Evolutionary conservation across 1,140 invertebrate genomes (phyloP).

Genomic region (Pachyrhynchus sulphureomaculatus): DNA sequence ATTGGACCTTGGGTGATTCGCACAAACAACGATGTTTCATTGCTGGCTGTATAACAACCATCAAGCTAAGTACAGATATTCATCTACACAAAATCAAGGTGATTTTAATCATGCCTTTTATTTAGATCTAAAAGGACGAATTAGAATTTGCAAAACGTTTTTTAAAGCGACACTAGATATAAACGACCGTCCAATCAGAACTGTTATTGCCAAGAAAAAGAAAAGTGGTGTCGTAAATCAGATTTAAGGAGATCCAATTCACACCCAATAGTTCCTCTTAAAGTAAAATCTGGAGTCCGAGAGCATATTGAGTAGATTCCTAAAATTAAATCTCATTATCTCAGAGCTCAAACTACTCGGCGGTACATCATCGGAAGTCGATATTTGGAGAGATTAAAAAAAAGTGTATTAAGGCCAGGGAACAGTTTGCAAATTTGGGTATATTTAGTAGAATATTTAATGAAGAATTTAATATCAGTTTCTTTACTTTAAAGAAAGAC

Average conservation of each 20-base stretch:
- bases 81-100: neutral
- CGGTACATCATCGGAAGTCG: too few species aligned
- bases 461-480: constrained; percentile 45
- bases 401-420: neutral
- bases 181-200: constrained; percentile 8
- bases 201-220: neutral
- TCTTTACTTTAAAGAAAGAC: constrained; percentile 49
- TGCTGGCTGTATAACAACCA: constrained; percentile 3
- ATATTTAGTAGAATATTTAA: constrained; percentile 38
- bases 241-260: neutral
- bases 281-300: neutral
- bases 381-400: constrained; percentile 1
- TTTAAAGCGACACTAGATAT: neutral
- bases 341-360: neutral
- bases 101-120: neutral
- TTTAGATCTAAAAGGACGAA: neutral
- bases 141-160: constrained; percentile 3
- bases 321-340: neutral
- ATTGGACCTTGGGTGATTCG: neutral
- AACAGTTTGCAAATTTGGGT: neutral
- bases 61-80: neutral
- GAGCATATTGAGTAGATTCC: neutral
- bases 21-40: constrained; percentile 5
- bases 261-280: neutral
- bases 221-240: neutral